A percentile compares a stretch with the other conserved stretches of the same genome.
Conservation (phyloP, 2,797 vertebrate species). For the Gymnocypris eckloni region DNA sequence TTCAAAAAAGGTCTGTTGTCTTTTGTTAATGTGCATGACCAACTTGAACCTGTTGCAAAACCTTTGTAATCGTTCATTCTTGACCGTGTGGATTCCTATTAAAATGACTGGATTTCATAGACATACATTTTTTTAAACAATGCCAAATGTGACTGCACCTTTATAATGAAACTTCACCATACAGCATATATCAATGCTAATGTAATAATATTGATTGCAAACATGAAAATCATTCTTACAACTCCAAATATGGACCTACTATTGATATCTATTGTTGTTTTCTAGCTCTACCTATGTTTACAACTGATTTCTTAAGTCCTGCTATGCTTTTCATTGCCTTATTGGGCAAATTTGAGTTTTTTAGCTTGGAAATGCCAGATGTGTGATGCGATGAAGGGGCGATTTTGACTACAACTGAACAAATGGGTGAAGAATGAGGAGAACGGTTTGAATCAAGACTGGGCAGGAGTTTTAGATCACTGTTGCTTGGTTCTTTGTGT, state of each 20-base stretch:
- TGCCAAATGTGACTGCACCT: background rate
- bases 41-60: background rate
- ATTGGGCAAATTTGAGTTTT: background rate
- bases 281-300: background rate
- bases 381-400: background rate
- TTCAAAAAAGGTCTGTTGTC: too few relatives aligned
- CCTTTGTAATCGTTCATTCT: background rate
- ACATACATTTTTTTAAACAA: background rate
- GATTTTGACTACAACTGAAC: slow-evolving; percentile 22
- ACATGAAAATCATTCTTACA: background rate
- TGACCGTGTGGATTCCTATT: background rate
- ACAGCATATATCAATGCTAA: background rate
- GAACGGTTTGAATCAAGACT: background rate
- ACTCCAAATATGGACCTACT: background rate
- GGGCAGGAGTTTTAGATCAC: slow-evolving; percentile 41
- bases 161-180: background rate
- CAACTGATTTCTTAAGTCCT: background rate
- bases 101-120: background rate
- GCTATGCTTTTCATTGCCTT: background rate
- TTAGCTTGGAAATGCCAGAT: background rate
- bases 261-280: background rate
- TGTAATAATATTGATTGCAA: background rate
- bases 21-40: background rate
- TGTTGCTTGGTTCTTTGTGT: slow-evolving; percentile 48
- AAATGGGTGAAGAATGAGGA: slow-evolving; percentile 26